Evolutionary conservation across 2,797 vertebrate species (phyloP).

Genomic region (Eulemur mongoz): DNA sequence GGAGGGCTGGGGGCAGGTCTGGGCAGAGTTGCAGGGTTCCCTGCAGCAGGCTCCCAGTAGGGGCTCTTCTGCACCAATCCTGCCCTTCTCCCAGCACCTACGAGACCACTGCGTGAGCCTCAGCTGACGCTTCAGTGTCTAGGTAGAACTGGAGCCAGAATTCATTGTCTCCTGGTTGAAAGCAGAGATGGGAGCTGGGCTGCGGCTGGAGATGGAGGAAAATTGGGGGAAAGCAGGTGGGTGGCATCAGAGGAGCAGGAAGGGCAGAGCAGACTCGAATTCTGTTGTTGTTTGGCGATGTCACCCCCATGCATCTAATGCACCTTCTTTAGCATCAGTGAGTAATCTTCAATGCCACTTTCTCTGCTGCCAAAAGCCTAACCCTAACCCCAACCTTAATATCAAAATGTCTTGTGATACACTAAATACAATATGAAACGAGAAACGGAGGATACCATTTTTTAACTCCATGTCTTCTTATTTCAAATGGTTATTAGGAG

Average conservation of each 20-base stretch:
- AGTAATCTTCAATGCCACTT: no score
- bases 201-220: neutral
- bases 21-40: neutral
- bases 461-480: rapidly evolving
- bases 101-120: neutral
- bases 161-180: neutral
- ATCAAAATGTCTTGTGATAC: neutral
- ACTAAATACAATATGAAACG: no score
- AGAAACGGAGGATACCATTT: neutral
- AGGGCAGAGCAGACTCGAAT: neutral
- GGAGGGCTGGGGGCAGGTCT: neutral
- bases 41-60: neutral
- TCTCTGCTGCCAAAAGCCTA: neutral
- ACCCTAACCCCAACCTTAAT: neutral
- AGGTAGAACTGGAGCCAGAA: neutral
- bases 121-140: no score
- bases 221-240: neutral
- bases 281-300: neutral
- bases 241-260: neutral
- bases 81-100: no score
- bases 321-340: neutral
- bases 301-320: rapidly evolving
- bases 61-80: neutral
- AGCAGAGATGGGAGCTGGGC: neutral
- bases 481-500: neutral